A percentile compares a stretch with the other conserved stretches of the same genome.
These are phyloP conservation scores for Halocynthia roretzi DNA, from an alignment of 23 tunicate genomes.

Conservation along the genomic window DNA sequence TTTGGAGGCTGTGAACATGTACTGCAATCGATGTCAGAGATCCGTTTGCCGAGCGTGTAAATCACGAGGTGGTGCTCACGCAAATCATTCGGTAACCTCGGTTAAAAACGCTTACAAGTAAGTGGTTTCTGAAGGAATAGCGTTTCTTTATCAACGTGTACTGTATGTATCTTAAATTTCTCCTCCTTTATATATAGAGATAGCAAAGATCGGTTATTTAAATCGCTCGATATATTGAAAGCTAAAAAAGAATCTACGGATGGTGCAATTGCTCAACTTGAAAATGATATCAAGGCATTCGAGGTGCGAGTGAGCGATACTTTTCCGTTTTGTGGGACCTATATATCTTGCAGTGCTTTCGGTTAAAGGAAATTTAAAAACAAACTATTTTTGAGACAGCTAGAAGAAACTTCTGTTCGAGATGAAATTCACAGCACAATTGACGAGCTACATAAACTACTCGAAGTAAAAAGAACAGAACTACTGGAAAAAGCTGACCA, in stretches of 20 bases:
- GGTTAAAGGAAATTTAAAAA: background rate
- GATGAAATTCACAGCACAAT: slow-evolving; percentile 56
- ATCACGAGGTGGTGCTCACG: slow-evolving; percentile 52
- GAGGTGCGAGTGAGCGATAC: slow-evolving; percentile 21
- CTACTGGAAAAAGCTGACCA: slow-evolving; percentile 44
- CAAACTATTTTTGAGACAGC: slow-evolving; percentile 12
- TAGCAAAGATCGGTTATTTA: slow-evolving; percentile 48
- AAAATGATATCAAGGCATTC: slow-evolving; percentile 42
- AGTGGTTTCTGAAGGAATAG: background rate
- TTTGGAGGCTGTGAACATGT: slow-evolving; percentile 61
- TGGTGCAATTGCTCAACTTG: slow-evolving; percentile 35
- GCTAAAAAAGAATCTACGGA: slow-evolving; percentile 28
- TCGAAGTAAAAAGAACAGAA: slow-evolving; percentile 64
- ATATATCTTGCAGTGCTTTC: background rate
- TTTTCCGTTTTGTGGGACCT: background rate
- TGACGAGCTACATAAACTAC: slow-evolving; percentile 57
- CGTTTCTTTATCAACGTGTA: background rate
- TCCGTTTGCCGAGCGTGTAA: slow-evolving; percentile 80
- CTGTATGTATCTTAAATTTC: background rate
- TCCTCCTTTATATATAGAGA: slow-evolving; percentile 19
- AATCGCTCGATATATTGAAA: slow-evolving; percentile 28
- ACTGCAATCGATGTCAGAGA: slow-evolving; percentile 73
- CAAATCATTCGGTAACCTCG: slow-evolving; percentile 49
- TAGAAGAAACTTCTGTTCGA: slow-evolving; percentile 38
- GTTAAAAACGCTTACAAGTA: slow-evolving; percentile 58